These are phyloP conservation scores for Lethrus apterus DNA, from an alignment of 1,140 invertebrate genomes.

Conservation along the genomic window DNA sequence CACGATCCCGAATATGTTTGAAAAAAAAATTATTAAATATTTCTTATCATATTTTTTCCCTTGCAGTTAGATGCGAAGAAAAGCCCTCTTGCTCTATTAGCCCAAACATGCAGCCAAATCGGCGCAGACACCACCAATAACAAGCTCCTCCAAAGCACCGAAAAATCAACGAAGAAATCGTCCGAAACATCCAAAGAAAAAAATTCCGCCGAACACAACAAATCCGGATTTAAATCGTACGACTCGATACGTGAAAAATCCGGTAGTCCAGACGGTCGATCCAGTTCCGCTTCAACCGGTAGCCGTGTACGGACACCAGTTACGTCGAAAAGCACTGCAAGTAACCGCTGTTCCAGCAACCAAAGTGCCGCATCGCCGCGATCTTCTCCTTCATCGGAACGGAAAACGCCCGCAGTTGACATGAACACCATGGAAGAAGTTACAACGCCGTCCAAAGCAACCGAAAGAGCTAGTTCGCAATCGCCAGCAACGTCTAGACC, in stretches of 20 bases:
- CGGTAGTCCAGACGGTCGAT: slow-evolving; percentile 50
- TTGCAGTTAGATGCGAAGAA: slow-evolving; percentile 93
- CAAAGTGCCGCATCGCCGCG: slow-evolving; percentile 56
- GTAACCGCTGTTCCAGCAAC: slow-evolving; percentile 51
- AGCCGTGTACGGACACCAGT: slow-evolving; percentile 50
- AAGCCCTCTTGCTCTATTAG: slow-evolving; percentile 85
- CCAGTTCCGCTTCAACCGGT: slow-evolving; percentile 37
- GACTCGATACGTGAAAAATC: slow-evolving; percentile 56
- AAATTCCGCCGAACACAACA: slow-evolving; percentile 43
- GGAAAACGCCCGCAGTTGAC: slow-evolving; percentile 44
- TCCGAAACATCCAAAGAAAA: slow-evolving; percentile 53
- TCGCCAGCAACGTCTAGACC: slow-evolving; percentile 33
- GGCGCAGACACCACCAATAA: slow-evolving; percentile 74
- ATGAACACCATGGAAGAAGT: slow-evolving; percentile 17
- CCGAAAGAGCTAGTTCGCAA: slow-evolving; percentile 17
- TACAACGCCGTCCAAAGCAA: slow-evolving; percentile 42
- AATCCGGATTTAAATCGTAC: slow-evolving; percentile 64
- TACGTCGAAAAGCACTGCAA: slow-evolving; percentile 44
- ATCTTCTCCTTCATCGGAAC: slow-evolving; percentile 41
- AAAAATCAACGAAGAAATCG: slow-evolving; percentile 49
- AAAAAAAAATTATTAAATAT: too few relatives aligned
- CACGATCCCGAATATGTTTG: too few relatives aligned
- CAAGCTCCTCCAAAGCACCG: slow-evolving; percentile 59
- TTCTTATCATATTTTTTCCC: slow-evolving; percentile 40
- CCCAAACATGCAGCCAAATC: slow-evolving; percentile 93